phyloP scores from a whole-genome alignment of 2,113 vertebrate species.

The Pelodiscus sinensis region DNA sequence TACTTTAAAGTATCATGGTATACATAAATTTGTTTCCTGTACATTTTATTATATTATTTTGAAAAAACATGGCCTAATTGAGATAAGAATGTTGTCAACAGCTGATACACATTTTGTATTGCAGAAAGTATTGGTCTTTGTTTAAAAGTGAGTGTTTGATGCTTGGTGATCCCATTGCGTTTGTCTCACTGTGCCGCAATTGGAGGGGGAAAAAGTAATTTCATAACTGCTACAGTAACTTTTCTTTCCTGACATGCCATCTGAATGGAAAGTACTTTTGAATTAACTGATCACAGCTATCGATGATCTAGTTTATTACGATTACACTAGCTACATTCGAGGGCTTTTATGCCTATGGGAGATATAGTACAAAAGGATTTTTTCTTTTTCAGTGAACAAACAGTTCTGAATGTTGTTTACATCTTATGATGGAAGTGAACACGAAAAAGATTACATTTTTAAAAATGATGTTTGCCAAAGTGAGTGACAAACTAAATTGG shows the following conservation, averaged over 20 bases:
- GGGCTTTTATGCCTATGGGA: background rate
- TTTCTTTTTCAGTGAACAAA: background rate
- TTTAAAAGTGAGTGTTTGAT: background rate
- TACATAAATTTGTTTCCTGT: background rate
- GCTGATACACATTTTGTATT: background rate
- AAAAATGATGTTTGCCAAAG: background rate
- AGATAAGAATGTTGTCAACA: background rate
- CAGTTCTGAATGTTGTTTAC: slow-evolving; percentile 43
- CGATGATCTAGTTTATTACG: background rate
- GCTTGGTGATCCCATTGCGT: background rate
- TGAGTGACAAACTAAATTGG: background rate
- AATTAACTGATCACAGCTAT: background rate
- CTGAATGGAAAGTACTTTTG: background rate
- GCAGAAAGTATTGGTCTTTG: slow-evolving; percentile 1
- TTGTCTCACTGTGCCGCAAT: slow-evolving; percentile 8
- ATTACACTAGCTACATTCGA: background rate
- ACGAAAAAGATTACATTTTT: background rate
- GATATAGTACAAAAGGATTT: slow-evolving; percentile 14
- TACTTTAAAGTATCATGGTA: background rate
- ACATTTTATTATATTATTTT: background rate
- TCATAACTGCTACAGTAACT: slow-evolving; percentile 39
- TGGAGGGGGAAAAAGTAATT: background rate
- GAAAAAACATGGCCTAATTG: background rate
- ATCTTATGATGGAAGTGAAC: slow-evolving; percentile 10
- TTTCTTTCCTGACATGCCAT: background rate